A percentile compares a stretch with the other conserved stretches of the same genome.
Evolutionary conservation across 2,888 invertebrate species (phyloP).

Genomic region (Halocaridina rubra): DNA sequence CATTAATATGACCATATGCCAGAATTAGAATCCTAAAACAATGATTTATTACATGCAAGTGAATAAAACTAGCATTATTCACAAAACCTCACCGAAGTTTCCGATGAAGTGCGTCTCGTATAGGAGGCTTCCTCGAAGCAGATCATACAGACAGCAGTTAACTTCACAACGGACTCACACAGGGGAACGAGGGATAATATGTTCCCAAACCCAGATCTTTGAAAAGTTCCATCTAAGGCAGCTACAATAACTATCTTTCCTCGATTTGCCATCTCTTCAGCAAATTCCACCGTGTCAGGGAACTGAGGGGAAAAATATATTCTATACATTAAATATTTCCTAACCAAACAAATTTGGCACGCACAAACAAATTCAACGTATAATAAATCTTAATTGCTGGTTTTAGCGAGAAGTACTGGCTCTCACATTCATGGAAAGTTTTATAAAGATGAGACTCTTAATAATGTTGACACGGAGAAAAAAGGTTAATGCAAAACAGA

Average conservation of each 20-base stretch:
- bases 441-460: not conserved
- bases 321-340: no score
- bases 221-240: slow-evolving; percentile 74
- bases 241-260: slow-evolving; percentile 75
- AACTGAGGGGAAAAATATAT: slow-evolving; percentile 67
- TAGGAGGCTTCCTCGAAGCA: slow-evolving; percentile 72
- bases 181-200: slow-evolving; percentile 72
- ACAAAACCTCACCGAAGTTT: slow-evolving; percentile 70
- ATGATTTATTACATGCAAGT: no score
- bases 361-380: no score
- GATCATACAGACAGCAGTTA: slow-evolving; percentile 73
- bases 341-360: no score
- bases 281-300: slow-evolving; percentile 71
- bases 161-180: slow-evolving; percentile 72
- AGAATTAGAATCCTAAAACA: no score
- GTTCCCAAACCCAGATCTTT: slow-evolving; percentile 69
- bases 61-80: no score
- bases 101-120: slow-evolving; percentile 71
- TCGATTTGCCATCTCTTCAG: slow-evolving; percentile 72
- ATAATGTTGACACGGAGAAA: not conserved
- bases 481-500: not conserved
- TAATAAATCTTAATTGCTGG: no score
- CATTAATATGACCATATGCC: no score
- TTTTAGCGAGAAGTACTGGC: no score
- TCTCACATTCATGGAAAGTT: no score